Conservation (phyloP, 2,797 vertebrate species). For the Leuciscus waleckii region DNA sequence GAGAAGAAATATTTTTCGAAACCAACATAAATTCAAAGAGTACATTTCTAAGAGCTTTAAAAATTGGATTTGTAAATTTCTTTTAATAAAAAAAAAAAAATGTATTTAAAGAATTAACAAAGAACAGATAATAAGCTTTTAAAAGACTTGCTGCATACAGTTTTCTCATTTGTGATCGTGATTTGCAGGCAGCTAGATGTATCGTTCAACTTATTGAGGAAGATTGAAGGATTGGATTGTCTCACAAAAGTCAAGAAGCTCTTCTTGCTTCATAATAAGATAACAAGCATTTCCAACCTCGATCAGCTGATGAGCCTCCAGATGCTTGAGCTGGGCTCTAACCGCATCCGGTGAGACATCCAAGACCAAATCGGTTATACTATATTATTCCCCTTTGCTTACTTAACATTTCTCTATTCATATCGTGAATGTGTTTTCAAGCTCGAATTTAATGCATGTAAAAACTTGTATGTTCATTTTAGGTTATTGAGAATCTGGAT, state of each 20-base stretch:
- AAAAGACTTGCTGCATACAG: neutral
- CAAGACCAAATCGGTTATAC: neutral
- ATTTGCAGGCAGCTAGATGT: conserved; percentile 88
- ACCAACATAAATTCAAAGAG: neutral
- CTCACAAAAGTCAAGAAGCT: conserved; percentile 90
- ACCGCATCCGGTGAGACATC: conserved; percentile 89
- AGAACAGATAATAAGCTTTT: neutral
- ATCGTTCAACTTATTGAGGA: conserved; percentile 93
- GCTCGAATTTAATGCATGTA: neutral
- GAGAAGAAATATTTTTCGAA: neutral
- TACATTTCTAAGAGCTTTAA: neutral
- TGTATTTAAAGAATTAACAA: neutral
- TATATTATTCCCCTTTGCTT: neutral
- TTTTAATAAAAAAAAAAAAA: no score
- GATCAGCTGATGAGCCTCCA: conserved; percentile 85
- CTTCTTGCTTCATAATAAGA: conserved; percentile 98
- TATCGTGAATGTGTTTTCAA: neutral
- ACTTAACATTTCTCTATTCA: neutral
- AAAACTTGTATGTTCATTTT: conserved; percentile 50
- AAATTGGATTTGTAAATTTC: neutral
- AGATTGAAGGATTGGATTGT: conserved; percentile 90
- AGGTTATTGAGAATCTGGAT: conserved; percentile 96
- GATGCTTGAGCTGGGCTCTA: conserved; percentile 97
- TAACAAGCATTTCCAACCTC: conserved; percentile 87
- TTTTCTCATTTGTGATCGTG: conserved; percentile 44